Base-by-base conservation (phyloP, 2,888 invertebrate species). In the Aleiodes leptofemur region DNA sequence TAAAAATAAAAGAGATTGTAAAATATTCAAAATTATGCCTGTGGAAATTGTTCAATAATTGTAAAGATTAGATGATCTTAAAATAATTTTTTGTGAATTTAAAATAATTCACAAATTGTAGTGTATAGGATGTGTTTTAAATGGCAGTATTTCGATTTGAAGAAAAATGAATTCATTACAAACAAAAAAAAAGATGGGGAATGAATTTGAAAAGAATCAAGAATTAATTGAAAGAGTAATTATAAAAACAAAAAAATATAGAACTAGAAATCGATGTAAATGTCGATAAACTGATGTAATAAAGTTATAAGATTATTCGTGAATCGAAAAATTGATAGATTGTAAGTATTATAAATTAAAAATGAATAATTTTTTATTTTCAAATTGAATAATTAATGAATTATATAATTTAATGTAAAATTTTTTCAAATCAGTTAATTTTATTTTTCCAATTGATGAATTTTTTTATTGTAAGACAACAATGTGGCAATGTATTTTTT, bases 21-120 rank as follows among this genome's bases (percentile, higher is more conserved):
- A 76, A 73, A 74, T 72, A 74, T 74, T 70, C 0, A 43, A 7
- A 71, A 56, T 31, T 74, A 73, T 71, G 76, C 73, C 57, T 73
- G 69, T 77, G 71, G 76, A 73, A 78, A 78, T 77, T 81, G 80
- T 81, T 81, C 76, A 79, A 81, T 77, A 79, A 69, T 73, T 80
- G 80, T 81, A 81, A 79, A 81, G 74, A 81, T 69, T 59, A 59
- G 59, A 59, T 43, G 43, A 43, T 59, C 59, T 59, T 59, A 29
- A 59, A 59, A 38, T 59, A 59, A n/a, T 59, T 59, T 59, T 7
- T 34, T 14, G 59, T 59, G 59, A 34, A 59, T 59, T 59, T n/a
- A 13, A 23, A 57, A 31, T 57, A 31, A 9, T 59, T 59, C 59
- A 59, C 59, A 59, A 59, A 59, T 38, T 29, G 57, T 57, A 57